Evolutionary conservation across 2,888 invertebrate genomes (phyloP), one percentile per base, ranked within the genome.

Genomic region (Yponomeuta sedellus): DNA sequence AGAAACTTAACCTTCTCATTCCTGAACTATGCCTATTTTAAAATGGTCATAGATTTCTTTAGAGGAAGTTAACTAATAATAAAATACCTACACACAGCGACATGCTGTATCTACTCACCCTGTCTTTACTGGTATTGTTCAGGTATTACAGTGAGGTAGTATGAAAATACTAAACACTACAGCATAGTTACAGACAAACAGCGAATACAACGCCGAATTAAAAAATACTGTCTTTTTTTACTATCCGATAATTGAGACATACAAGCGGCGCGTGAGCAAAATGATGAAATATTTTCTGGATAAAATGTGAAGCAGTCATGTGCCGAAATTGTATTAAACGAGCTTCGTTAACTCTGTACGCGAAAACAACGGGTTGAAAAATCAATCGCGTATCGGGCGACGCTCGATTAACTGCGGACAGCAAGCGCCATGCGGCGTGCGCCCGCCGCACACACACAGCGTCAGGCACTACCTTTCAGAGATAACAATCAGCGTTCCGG

Each of bases 321-420:
- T 52, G 44, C 44, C 12, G 16, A 52, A 52, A 52, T 52, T 52
- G 44, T 1, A 16, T 52, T 52, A 52, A 12, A 52, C 44, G 44
- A 52, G 44, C 16, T 52, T 52, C 44, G 44, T 52, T 52, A 52
- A 52, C 44, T 52, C 44, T 12, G 44, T 52, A 4, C 44, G 16
- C 44, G 44, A 52, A 52, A 52, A 52, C 44, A 52, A 52, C 44
- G 44, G 44, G 44, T 52, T 52, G 44, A 52, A 52, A 52, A 52
- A 52, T 52, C 44, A 52, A 52, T 52, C 16, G 44, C 44, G 16
- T 16, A 16, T 52, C 44, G 44, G 44, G 16, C 44, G 44, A 52
- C 44, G 12, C 44, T 52, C 44, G 16, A 52, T 52, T 52, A 52
- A 52, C 44, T 52, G 44, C 44, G 44, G 16, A 16, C 44, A 16